Percentiles rank a stretch among this genome's conserved stretches.
phyloP scores from a whole-genome alignment of 2,797 vertebrate genomes.

The Enteromius viviparus region DNA sequence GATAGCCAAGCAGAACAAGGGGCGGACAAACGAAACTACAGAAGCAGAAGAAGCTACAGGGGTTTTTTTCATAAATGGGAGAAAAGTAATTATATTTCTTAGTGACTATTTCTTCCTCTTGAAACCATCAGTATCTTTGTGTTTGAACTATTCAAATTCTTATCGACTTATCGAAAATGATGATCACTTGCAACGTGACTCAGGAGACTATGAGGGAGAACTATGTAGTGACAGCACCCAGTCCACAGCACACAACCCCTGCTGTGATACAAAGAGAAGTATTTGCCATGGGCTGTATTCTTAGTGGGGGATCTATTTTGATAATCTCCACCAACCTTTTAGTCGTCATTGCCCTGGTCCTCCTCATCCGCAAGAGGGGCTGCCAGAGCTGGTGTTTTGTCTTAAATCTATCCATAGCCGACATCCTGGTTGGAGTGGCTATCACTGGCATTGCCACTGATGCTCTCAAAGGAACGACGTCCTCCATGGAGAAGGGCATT shows the following conservation, averaged over 20 bases:
- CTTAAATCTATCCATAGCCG: constrained; percentile 86
- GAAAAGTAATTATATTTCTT: constrained; percentile 12
- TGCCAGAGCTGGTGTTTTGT: constrained; percentile 86
- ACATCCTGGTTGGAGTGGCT: constrained; percentile 84
- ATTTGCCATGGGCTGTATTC: constrained; percentile 73
- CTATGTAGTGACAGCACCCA: constrained; percentile 23
- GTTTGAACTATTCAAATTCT: neutral
- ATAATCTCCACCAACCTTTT: constrained; percentile 85
- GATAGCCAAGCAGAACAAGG: constrained; percentile 61
- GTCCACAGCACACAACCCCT: constrained; percentile 27
- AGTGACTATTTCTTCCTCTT: constrained; percentile 30
- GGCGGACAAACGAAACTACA: constrained; percentile 41
- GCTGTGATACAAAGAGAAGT: constrained; percentile 28
- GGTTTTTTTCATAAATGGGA: neutral
- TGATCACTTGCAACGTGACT: constrained; percentile 41
- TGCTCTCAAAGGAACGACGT: constrained; percentile 68
- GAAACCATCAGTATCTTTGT: constrained; percentile 39
- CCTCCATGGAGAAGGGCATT: constrained; percentile 65
- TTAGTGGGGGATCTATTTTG: constrained; percentile 79
- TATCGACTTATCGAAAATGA: constrained; percentile 18
- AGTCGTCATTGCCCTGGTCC: constrained; percentile 76
- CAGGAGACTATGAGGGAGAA: constrained; percentile 4
- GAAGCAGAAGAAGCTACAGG: constrained; percentile 18
- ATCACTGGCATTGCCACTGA: constrained; percentile 81
- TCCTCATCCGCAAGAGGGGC: constrained; percentile 79